These are phyloP conservation scores for Panurus biarmicus DNA, from an alignment of 2,113 vertebrate genomes.

Conservation along the genomic window DNA sequence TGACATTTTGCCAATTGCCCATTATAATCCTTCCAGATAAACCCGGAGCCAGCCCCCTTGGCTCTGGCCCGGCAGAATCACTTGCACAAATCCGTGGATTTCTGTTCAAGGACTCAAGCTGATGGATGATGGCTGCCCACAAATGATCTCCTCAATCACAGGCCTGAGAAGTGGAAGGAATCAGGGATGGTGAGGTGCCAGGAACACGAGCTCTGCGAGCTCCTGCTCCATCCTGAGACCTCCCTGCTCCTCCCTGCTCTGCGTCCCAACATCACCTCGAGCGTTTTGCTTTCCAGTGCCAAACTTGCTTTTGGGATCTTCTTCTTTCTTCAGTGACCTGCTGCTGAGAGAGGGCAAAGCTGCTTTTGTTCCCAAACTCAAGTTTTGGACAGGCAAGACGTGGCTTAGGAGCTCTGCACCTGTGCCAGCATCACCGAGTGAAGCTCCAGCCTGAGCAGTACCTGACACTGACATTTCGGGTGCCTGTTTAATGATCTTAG, in stretches of 20 bases:
- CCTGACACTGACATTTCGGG: background rate
- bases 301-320: background rate
- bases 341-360: background rate
- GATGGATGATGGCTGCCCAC: background rate
- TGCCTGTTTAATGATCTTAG: background rate
- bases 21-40: conserved; percentile 15
- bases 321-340: background rate
- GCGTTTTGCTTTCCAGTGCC: background rate
- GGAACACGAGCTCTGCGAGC: background rate
- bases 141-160: conserved; percentile 14
- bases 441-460: background rate
- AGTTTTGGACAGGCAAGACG: background rate
- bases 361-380: background rate
- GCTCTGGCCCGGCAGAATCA: background rate
- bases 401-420: background rate
- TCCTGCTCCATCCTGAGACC: background rate
- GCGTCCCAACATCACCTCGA: background rate
- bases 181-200: background rate
- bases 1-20: conserved; percentile 23
- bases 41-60: background rate
- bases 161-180: conserved; percentile 15
- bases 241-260: background rate
- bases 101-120: conserved; percentile 22
- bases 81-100: conserved; percentile 19
- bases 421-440: background rate